phyloP scores from a whole-genome alignment of 2,113 vertebrate genomes.

The Hassar affinis region DNA sequence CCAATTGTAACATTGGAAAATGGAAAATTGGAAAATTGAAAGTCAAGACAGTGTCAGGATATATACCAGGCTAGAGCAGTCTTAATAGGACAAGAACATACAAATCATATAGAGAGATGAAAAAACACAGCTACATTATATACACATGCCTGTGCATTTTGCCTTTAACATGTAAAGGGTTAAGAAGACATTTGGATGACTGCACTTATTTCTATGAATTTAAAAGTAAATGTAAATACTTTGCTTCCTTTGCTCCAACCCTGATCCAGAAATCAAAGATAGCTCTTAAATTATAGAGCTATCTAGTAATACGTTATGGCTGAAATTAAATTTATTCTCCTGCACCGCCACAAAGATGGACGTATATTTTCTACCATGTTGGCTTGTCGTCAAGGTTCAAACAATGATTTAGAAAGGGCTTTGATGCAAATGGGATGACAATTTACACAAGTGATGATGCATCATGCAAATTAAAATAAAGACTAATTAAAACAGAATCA shows the following conservation, averaged over 20 bases:
- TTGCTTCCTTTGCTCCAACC: not conserved
- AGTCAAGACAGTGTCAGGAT: not conserved
- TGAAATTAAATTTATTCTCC: not conserved
- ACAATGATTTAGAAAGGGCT: conserved; percentile 12
- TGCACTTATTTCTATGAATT: not conserved
- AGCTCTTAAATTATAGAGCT: not conserved
- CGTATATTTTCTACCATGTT: not conserved
- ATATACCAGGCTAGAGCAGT: not conserved
- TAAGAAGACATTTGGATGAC: not conserved
- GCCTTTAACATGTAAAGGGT: not conserved
- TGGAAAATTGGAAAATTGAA: not conserved
- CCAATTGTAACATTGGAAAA: conserved; percentile 16
- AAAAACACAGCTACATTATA: not conserved
- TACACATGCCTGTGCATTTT: not conserved
- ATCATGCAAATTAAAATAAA: not conserved
- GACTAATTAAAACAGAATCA: conserved; percentile 36
- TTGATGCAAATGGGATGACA: conserved; percentile 10
- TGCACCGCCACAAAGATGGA: not conserved
- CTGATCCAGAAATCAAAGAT: not conserved
- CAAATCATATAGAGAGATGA: not conserved
- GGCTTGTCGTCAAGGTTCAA: conserved; percentile 3
- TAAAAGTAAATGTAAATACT: not conserved
- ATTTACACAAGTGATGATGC: conserved; percentile 23
- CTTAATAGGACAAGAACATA: not conserved
- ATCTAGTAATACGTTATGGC: not conserved